A percentile compares a stretch with the other conserved stretches of the same genome.
Evolutionary conservation across 2,888 invertebrate species (phyloP).

Genomic region (Andrena haemorrhoa): DNA sequence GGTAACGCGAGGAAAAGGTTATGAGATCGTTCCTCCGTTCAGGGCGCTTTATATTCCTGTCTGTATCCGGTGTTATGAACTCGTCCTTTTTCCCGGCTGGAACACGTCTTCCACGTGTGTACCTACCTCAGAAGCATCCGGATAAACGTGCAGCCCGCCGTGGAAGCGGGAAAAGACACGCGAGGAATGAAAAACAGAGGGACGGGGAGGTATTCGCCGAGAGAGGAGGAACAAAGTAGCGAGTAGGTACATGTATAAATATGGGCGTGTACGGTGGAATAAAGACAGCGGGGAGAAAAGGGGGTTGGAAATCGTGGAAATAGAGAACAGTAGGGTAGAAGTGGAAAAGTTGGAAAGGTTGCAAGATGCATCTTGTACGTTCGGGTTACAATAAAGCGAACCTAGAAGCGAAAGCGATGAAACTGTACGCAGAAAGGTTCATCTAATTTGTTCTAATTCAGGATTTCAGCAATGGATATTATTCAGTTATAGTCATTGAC

Average conservation of each 20-base stretch:
- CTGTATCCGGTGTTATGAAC: constrained; percentile 56
- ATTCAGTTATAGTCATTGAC: constrained; percentile 15
- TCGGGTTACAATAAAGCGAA: not conserved
- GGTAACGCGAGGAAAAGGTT: constrained; percentile 45
- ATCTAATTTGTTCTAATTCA: not conserved
- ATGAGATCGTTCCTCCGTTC: constrained; percentile 54
- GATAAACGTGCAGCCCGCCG: constrained; percentile 47
- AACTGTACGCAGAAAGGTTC: not conserved
- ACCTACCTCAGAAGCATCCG: constrained; percentile 40
- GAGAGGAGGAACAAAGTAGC: not conserved
- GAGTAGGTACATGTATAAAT: not conserved
- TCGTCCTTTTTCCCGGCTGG: constrained; percentile 47
- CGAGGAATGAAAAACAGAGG: constrained; percentile 20
- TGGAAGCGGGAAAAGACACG: constrained; percentile 31
- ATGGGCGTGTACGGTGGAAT: not conserved
- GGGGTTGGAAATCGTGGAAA: not conserved
- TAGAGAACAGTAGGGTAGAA: not conserved
- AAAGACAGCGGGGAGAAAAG: too few species aligned
- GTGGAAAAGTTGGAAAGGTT: not conserved
- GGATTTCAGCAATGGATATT: not conserved
- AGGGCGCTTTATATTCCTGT: constrained; percentile 66
- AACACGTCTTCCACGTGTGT: constrained; percentile 42
- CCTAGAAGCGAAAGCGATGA: not conserved
- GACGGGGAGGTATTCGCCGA: constrained; percentile 1
- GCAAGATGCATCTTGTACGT: not conserved